Percentiles rank a stretch among this genome's conserved stretches.
Conservation (phyloP, 2,113 vertebrate species). For the Microcebus murinus region DNA sequence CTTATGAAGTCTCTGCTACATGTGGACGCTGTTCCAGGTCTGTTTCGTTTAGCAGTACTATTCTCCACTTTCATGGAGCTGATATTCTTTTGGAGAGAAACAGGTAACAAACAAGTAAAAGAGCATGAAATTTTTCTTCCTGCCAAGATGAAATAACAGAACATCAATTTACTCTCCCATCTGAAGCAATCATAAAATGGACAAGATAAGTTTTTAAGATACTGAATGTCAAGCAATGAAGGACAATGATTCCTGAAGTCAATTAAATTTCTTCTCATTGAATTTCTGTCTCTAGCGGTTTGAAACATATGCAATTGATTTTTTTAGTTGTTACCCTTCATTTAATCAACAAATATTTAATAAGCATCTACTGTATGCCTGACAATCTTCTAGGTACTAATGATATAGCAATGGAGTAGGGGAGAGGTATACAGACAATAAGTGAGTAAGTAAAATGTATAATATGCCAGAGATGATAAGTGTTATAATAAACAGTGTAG, state of each 20-base stretch:
- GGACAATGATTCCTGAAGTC: neutral
- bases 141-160: neutral
- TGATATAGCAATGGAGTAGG: neutral
- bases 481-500: neutral
- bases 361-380: neutral
- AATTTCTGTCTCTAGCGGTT: neutral
- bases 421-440: neutral
- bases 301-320: neutral
- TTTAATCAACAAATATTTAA: neutral
- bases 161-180: neutral
- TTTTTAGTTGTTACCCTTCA: neutral
- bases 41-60: neutral
- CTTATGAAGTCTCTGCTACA: neutral
- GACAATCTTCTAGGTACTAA: neutral
- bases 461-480: neutral
- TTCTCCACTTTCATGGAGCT: neutral
- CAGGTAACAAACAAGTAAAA: neutral
- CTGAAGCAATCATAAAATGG: neutral
- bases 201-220: slow-evolving; percentile 1
- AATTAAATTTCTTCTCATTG: neutral
- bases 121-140: neutral
- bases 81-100: neutral
- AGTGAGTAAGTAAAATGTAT: neutral
- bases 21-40: neutral
- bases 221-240: neutral